Percentiles rank a stretch among this genome's conserved stretches.
phyloP scores from a whole-genome alignment of 1,140 invertebrate genomes.

The Diprion similis region DNA sequence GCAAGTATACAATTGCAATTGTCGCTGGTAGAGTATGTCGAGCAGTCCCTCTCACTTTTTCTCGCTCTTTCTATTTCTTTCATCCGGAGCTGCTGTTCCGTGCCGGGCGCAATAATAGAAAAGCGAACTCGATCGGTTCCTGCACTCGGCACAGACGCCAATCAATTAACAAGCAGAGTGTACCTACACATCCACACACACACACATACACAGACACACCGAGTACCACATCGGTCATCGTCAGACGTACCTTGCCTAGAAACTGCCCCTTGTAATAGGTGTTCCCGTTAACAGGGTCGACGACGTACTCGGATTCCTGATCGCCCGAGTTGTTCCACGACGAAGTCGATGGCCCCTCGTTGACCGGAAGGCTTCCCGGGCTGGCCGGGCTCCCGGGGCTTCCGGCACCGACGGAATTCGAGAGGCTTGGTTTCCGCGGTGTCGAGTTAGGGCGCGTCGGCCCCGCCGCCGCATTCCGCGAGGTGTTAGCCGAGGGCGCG shows the following conservation, averaged over 20 bases:
- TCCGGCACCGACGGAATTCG: conserved; percentile 25
- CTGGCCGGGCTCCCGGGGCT: conserved; percentile 24
- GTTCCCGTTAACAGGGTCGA: conserved; percentile 61
- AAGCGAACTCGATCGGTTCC: no score
- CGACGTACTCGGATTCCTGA: conserved; percentile 61
- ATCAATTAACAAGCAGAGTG: no score
- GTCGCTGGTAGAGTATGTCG: no score
- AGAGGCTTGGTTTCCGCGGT: conserved; percentile 21
- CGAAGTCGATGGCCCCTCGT: conserved; percentile 31
- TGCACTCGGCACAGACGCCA: no score
- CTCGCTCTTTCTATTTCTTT: no score
- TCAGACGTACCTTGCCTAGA: conserved; percentile 61
- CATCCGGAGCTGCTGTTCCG: no score
- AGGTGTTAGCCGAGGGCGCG: conserved; percentile 19
- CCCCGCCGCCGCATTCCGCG: conserved; percentile 18
- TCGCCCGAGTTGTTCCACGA: conserved; percentile 46
- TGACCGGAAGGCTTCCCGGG: conserved; percentile 21
- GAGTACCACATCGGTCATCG: no score
- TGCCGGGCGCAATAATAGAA: no score
- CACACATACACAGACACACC: no score
- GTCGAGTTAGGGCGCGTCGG: background rate
- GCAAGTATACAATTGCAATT: no score
- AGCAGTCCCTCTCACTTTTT: no score
- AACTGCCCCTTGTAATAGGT: conserved; percentile 65
- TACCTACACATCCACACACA: no score